A percentile compares a stretch with the other conserved stretches of the same genome.
Evolutionary conservation across 2,113 vertebrate genomes (phyloP).

Genomic region (Microcebus griseorufus): DNA sequence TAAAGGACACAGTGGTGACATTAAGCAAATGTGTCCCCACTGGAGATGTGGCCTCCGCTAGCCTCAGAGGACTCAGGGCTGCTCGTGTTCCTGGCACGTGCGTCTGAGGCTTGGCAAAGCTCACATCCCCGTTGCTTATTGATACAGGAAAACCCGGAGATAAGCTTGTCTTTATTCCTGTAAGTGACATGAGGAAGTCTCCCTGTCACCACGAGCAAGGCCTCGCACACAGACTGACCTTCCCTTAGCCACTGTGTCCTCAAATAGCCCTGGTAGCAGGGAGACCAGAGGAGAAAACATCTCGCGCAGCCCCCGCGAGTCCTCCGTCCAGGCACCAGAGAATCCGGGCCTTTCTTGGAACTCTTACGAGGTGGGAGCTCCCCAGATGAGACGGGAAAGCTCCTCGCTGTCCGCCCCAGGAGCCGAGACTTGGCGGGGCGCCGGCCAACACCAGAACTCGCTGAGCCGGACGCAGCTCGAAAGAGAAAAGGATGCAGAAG

Average conservation of each 20-base stretch:
- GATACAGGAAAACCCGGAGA: conserved; percentile 43
- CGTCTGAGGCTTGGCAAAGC: neutral
- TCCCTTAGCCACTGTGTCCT: neutral
- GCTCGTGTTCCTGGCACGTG: neutral
- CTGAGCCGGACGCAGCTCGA: neutral
- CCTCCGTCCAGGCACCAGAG: fast-evolving
- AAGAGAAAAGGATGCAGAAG: neutral
- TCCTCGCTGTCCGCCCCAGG: fast-evolving
- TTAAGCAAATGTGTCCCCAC: fast-evolving
- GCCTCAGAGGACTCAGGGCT: neutral
- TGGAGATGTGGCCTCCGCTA: neutral
- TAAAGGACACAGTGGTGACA: neutral
- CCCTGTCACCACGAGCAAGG: neutral
- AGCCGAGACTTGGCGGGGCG: neutral
- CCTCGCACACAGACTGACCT: neutral
- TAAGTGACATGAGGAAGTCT: neutral
- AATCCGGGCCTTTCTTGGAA: neutral
- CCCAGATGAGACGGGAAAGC: neutral
- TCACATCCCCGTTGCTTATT: neutral
- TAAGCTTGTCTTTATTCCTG: neutral
- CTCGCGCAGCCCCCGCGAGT: neutral
- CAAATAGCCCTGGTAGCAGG: neutral
- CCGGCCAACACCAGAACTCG: too few species aligned
- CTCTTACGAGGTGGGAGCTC: neutral
- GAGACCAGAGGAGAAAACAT: neutral